Conservation (phyloP, 2,113 vertebrate species). For the Centrocercus urophasianus region DNA sequence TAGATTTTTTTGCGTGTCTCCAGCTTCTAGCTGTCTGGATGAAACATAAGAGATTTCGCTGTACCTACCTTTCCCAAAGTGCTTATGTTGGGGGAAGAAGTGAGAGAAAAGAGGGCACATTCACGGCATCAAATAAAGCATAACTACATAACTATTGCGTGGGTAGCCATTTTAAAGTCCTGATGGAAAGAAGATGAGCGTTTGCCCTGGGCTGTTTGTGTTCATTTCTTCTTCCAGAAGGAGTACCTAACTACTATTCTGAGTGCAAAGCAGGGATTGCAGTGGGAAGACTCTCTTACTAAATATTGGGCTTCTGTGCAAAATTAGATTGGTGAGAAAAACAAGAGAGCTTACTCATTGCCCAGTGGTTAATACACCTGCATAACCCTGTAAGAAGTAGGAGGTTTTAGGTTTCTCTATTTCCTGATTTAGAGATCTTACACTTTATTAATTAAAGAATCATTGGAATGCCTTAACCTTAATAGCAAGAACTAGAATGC, state of each 20-base stretch:
- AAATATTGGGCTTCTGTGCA: not conserved
- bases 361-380: not conserved
- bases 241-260: not conserved
- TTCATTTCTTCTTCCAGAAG: not conserved
- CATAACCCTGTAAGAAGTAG: not conserved
- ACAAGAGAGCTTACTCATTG: not conserved
- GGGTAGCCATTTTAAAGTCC: not conserved
- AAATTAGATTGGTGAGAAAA: not conserved
- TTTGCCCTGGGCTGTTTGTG: not conserved
- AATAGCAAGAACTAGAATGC: not conserved
- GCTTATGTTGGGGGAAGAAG: not conserved
- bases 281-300: not conserved
- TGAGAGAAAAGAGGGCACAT: not conserved
- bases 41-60: not conserved
- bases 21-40: not conserved
- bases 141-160: rapidly evolving
- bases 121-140: not conserved
- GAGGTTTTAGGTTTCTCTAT: not conserved
- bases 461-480: not conserved
- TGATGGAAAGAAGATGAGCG: not conserved
- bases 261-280: not conserved
- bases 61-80: not conserved
- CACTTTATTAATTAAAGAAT: not conserved
- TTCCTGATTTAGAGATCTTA: not conserved
- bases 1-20: not conserved